Conservation (phyloP, 2,797 vertebrate genomes). For the Spinibarbus caldwelli region DNA sequence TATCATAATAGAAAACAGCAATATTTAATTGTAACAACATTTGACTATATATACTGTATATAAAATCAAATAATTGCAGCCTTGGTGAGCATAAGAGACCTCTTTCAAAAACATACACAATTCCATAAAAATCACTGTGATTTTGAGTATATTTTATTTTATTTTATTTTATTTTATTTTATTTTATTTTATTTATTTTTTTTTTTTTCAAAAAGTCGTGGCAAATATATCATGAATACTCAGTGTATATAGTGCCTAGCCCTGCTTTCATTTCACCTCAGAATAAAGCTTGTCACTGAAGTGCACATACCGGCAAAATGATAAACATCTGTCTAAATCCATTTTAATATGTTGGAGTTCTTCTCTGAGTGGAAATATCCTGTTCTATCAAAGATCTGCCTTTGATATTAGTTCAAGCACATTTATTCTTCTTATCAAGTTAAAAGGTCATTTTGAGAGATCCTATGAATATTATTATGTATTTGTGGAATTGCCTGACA, state of each 20-base stretch:
- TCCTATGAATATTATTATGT: slow-evolving; percentile 35
- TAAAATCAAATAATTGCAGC: not conserved
- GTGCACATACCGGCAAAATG: not conserved
- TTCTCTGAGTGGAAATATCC: slow-evolving; percentile 11
- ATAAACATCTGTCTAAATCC: not conserved
- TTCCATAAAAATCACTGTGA: not conserved
- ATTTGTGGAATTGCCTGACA: slow-evolving; percentile 1
- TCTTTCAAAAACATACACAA: not conserved
- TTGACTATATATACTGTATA: no score
- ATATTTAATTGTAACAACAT: no score
- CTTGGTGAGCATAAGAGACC: not conserved
- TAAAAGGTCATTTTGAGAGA: slow-evolving; percentile 25
- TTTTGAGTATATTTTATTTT: not conserved
- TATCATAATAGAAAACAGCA: no score
- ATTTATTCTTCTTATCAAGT: slow-evolving; percentile 9
- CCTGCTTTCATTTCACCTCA: not conserved
- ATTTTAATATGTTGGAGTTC: not conserved
- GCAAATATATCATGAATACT: not conserved
- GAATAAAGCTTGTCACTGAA: not conserved
- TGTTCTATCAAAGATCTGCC: slow-evolving; percentile 14
- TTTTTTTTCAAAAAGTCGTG: not conserved
- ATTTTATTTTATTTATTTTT: not conserved
- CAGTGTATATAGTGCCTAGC: not conserved
- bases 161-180: no score
- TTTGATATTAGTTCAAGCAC: slow-evolving; percentile 21